Percentiles rank a stretch among this genome's conserved stretches.
phyloP scores from a whole-genome alignment of 53 echinoderm and acorn worm genomes.

The Patiria pectinifera region DNA sequence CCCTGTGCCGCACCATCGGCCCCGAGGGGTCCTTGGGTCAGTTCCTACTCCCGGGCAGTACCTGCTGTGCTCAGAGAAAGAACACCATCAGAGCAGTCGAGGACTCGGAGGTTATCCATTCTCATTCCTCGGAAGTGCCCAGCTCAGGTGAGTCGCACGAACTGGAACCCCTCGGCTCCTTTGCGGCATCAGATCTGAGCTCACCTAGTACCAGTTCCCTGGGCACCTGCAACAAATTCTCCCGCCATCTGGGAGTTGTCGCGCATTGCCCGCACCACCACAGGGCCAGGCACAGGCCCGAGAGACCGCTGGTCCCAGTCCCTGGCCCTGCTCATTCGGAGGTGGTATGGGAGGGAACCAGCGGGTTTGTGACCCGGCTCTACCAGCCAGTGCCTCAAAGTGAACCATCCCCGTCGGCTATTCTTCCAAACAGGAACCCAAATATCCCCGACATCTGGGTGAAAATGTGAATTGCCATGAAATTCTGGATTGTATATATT shows the following conservation, averaged over 20 bases:
- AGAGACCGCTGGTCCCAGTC: slow-evolving; percentile 45
- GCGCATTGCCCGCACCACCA: slow-evolving; percentile 1
- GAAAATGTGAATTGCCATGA: slow-evolving; percentile 54
- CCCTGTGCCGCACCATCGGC: slow-evolving; percentile 88
- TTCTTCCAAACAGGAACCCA: slow-evolving; percentile 82
- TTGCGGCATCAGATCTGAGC: slow-evolving; percentile 63
- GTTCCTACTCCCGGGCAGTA: slow-evolving; percentile 68
- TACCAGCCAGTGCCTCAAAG: slow-evolving; percentile 44
- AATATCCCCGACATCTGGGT: slow-evolving; percentile 88
- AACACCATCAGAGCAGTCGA: slow-evolving; percentile 65
- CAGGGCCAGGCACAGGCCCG: slow-evolving; percentile 17
- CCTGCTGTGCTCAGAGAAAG: slow-evolving; percentile 59
- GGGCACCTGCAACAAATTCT: slow-evolving; percentile 8
- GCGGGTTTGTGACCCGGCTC: slow-evolving; percentile 69
- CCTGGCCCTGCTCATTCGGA: slow-evolving; percentile 47
- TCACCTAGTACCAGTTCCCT: slow-evolving; percentile 65
- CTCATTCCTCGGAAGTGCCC: slow-evolving; percentile 81
- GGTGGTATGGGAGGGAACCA: slow-evolving; percentile 69
- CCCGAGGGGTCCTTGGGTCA: slow-evolving; percentile 82
- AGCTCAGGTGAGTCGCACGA: slow-evolving; percentile 87
- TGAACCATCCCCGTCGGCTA: slow-evolving; percentile 55
- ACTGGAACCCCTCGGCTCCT: slow-evolving; percentile 75
- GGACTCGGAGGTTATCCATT: slow-evolving; percentile 77
- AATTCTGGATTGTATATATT: background rate
- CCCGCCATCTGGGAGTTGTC: slow-evolving; percentile 6